A percentile compares a stretch with the other conserved stretches of the same genome.
Conservation (phyloP, 2,888 invertebrate species). For the Ectemnius cavifrons region DNA sequence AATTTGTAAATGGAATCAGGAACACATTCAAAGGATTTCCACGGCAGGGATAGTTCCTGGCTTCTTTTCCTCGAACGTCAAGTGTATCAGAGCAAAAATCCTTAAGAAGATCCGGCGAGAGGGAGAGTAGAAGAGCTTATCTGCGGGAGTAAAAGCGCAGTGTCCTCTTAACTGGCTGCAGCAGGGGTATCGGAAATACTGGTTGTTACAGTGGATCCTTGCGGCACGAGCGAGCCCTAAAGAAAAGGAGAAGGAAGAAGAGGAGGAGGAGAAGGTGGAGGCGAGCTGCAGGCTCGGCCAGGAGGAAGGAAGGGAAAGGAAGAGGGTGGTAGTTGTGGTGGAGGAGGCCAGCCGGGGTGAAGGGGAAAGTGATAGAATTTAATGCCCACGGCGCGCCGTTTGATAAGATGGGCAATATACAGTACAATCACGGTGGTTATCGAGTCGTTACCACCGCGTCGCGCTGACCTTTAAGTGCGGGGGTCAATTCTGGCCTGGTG, state of each 20-base stretch:
- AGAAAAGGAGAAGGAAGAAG: conserved; percentile 27
- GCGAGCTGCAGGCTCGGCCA: too few relatives aligned
- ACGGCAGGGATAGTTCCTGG: too few relatives aligned
- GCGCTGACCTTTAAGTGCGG: conserved; percentile 62
- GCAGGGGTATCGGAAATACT: too few relatives aligned
- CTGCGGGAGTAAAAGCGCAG: too few relatives aligned
- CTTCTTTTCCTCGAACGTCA: too few relatives aligned
- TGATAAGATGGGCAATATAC: conserved; percentile 63
- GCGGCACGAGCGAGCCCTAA: conserved; percentile 3
- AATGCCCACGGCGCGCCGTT: conserved; percentile 61
- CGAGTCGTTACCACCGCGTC: conserved; percentile 61
- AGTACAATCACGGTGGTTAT: conserved; percentile 61
- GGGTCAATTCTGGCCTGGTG: conserved; percentile 59
- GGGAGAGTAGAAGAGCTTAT: too few relatives aligned
- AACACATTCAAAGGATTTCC: too few relatives aligned
- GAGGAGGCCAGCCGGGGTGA: conserved; percentile 11
- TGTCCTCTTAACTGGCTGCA: too few relatives aligned
- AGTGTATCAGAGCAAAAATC: too few relatives aligned
- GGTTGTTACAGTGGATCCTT: not conserved
- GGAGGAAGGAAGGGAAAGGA: not conserved
- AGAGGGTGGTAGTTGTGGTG: conserved; percentile 5
- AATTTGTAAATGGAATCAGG: too few relatives aligned
- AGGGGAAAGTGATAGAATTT: conserved; percentile 57
- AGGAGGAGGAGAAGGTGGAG: not conserved
- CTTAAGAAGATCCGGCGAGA: too few relatives aligned